Base-by-base conservation (phyloP, 1,140 invertebrate species). In the Lutraria rhynchaena region DNA sequence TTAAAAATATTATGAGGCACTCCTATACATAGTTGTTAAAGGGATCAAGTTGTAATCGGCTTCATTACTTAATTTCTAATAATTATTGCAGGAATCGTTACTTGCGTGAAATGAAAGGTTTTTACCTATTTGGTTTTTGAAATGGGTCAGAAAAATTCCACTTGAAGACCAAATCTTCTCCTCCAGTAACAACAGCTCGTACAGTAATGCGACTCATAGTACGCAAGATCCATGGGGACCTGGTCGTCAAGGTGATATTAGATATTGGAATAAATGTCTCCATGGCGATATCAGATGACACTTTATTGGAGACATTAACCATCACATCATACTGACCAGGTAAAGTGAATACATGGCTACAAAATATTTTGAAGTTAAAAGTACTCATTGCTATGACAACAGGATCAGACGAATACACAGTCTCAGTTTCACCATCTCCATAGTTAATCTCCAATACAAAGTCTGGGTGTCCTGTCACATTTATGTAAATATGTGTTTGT, bases 61-160 rank as follows among this genome's bases (percentile, higher is more conserved):
- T n/a, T n/a, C n/a, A n/a, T n/a, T n/a, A n/a, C n/a, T n/a, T n/a
- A n/a, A n/a, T n/a, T n/a, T n/a, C n/a, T n/a, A n/a, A n/a, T n/a
- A n/a, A n/a, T n/a, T n/a, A n/a, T n/a, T n/a, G n/a, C n/a, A n/a
- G n/a, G n/a, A n/a, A n/a, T n/a, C n/a, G n/a, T n/a, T n/a, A n/a
- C n/a, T n/a, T n/a, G n/a, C n/a, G n/a, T n/a, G n/a, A n/a, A n/a
- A n/a, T n/a, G n/a, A n/a, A n/a, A n/a, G n/a, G n/a, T n/a, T n/a
- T 41, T 41, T 41, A 41, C 37, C 37, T 41, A 41, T 41, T 41
- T 7, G 53, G 24, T 19, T 75, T 7, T 71, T 41, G 35, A 0
- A 60, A 58, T 33, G 7, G 9, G 35, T 81, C 78, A 3, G 67
- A 60, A 51, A 85, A 83, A 24, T 80, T 49, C 84, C 84, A 85